These are phyloP conservation scores for Xenopus petersii DNA, from an alignment of 2,797 vertebrate genomes.

Conservation along the genomic window DNA sequence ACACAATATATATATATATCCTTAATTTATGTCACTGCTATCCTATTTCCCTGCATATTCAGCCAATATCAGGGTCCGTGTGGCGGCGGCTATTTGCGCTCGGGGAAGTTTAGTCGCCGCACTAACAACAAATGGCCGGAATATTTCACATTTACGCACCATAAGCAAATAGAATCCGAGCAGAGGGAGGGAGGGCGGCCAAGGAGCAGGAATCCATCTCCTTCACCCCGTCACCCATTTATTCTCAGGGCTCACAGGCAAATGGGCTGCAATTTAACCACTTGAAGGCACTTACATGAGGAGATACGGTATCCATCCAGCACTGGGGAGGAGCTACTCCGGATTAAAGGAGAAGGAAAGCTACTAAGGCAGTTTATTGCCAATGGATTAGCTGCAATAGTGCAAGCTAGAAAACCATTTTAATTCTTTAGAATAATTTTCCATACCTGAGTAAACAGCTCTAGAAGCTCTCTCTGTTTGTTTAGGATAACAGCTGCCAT, in stretches of 20 bases:
- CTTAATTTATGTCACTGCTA: slow-evolving; percentile 53
- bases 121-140: slow-evolving; percentile 36
- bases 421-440: too few species aligned
- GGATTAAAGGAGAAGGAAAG: too few species aligned
- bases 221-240: background rate
- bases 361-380: too few species aligned
- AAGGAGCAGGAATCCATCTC: background rate
- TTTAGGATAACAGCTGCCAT: too few species aligned
- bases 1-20: slow-evolving; percentile 37
- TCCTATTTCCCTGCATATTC: slow-evolving; percentile 49
- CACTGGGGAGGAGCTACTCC: too few species aligned
- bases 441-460: too few species aligned
- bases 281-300: background rate
- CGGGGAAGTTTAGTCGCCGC: slow-evolving; percentile 50
- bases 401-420: too few species aligned
- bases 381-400: too few species aligned
- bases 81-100: slow-evolving; percentile 44
- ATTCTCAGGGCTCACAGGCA: background rate
- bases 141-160: slow-evolving; percentile 15
- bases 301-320: too few species aligned
- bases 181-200: background rate
- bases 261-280: background rate
- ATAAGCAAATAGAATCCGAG: slow-evolving; percentile 1
- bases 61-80: slow-evolving; percentile 51
- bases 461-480: too few species aligned